Percentiles rank a stretch among this genome's conserved stretches.
phyloP scores from a whole-genome alignment of 1,140 invertebrate species.

The Bombus turneri region DNA sequence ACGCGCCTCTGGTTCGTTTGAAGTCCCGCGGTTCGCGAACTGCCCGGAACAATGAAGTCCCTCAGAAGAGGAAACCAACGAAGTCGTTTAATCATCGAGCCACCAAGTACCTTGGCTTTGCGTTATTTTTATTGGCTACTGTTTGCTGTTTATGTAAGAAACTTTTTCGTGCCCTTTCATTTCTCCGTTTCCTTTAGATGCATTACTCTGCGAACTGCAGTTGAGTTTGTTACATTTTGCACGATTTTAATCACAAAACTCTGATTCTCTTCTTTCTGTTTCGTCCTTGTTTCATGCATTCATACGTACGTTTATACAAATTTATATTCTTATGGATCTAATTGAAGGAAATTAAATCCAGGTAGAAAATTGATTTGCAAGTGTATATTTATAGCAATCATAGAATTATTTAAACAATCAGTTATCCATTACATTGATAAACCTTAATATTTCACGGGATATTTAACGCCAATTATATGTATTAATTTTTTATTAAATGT shows the following conservation, averaged over 20 bases:
- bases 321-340: too few species aligned
- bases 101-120: neutral
- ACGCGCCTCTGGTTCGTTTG: conserved; percentile 7
- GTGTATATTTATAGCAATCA: too few species aligned
- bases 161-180: neutral
- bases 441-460: too few species aligned
- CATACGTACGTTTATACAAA: neutral
- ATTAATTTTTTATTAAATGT: too few species aligned
- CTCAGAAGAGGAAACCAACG: neutral
- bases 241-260: neutral
- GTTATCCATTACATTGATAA: too few species aligned
- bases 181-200: neutral
- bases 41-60: neutral
- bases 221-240: neutral
- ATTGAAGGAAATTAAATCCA: too few species aligned
- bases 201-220: neutral
- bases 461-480: too few species aligned
- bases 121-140: conserved; percentile 17
- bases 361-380: too few species aligned
- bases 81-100: conserved; percentile 27
- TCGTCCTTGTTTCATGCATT: neutral
- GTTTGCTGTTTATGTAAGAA: neutral
- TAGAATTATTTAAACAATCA: too few species aligned
- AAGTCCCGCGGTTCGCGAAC: neutral
- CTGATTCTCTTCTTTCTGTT: neutral